Base-by-base conservation (phyloP, 1,140 invertebrate species). In the Adelges cooleyi region DNA sequence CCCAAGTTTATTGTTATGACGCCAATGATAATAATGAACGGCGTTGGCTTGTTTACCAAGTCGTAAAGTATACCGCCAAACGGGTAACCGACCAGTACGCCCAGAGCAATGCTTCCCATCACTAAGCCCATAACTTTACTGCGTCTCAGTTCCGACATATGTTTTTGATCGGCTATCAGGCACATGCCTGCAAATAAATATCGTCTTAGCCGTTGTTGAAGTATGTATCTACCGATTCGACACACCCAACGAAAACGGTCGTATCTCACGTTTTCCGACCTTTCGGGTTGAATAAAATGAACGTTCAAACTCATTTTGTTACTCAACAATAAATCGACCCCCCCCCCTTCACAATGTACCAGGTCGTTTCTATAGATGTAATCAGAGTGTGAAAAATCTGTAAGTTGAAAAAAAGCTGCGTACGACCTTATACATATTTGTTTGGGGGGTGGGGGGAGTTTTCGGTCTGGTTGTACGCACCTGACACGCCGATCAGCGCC, bases 41-140 rank as follows among this genome's bases (percentile, higher is more conserved):
- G 87, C 0, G 84, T 80, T 42, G 79, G 78, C 76, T 89, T 89
- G 27, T 85, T 85, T 49, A 84, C 77, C 56, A 87, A 78, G 69
- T 88, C 84, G 72, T 89, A 90, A 2, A 85, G 77, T 33, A 88
- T 78, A 1, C 86, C 82, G 15, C 87, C 88, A 67, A 89, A 80
- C 0, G 88, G 87, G 74, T 90, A 90, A 0, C 88, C 88, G 1
- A 86, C 72, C 5, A 90, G 75, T 3, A 91, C 87, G 1, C 88
- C 88, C 8, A 88, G 70, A 0, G 88, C 88, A 36, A 86, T 84
- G 51, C 85, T 86, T n/a, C 88, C 86, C 69, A 90, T 79, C 13
- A 88, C 82, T 18, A 86, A 77, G 9, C 87, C 87, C 83, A 90
- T 87, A 10, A 87, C 74, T 72, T 80, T 79, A 29, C 84, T 83